Evolutionary conservation across 2,113 vertebrate genomes (phyloP).

Genomic region (Zapornia atra): DNA sequence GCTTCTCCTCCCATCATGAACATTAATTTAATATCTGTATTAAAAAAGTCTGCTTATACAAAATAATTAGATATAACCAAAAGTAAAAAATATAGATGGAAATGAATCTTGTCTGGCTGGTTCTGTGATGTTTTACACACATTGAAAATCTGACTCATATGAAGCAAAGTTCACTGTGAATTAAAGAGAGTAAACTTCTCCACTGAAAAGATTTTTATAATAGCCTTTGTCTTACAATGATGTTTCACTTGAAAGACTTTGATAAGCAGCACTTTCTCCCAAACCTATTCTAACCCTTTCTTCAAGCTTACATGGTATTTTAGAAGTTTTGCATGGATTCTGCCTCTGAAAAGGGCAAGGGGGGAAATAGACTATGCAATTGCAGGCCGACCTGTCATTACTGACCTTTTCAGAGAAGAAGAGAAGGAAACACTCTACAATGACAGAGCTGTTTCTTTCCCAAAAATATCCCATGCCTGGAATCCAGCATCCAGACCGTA

Average conservation of each 20-base stretch:
- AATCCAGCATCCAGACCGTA: not conserved
- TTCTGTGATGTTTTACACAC: not conserved
- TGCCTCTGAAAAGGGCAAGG: slow-evolving; percentile 59
- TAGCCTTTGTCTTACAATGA: slow-evolving; percentile 14
- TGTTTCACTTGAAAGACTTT: slow-evolving; percentile 32
- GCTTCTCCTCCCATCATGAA: not conserved
- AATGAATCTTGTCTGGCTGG: not conserved
- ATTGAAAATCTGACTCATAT: not conserved
- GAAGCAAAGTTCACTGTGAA: not conserved
- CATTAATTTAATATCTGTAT: not conserved
- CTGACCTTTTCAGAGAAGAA: slow-evolving; percentile 65
- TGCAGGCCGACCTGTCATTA: slow-evolving; percentile 32
- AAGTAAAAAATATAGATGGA: not conserved
- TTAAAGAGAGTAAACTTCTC: not conserved
- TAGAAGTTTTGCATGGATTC: slow-evolving; percentile 44
- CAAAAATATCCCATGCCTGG: not conserved
- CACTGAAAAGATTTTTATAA: not conserved
- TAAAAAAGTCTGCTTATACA: not conserved
- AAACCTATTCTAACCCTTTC: not conserved
- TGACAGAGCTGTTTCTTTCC: slow-evolving; percentile 31
- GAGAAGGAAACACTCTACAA: slow-evolving; percentile 53
- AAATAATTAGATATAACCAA: not conserved
- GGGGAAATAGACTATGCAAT: slow-evolving; percentile 19
- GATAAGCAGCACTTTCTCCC: not conserved
- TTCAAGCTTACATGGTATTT: slow-evolving; percentile 52